These are phyloP conservation scores for Bostrychus sinensis DNA, from an alignment of 2,113 vertebrate genomes.

Conservation along the genomic window DNA sequence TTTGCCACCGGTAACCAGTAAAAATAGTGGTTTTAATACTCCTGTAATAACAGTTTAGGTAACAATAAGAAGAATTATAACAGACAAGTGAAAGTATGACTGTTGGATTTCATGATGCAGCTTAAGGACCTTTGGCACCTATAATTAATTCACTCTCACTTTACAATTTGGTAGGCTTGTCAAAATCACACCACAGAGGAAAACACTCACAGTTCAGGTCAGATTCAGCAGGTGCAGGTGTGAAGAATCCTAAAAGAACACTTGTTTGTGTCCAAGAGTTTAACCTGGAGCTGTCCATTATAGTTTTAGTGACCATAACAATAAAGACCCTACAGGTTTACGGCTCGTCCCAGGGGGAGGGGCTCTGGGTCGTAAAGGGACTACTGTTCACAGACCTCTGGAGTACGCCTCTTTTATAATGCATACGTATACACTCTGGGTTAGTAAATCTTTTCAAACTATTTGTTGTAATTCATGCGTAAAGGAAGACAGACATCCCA, in stretches of 20 bases:
- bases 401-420: not conserved
- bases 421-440: not conserved
- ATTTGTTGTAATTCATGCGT: too few species aligned
- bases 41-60: too few species aligned
- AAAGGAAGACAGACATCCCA: too few species aligned
- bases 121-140: not conserved
- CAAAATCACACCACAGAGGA: not conserved
- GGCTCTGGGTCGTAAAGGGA: constrained; percentile 18
- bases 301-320: constrained; percentile 24
- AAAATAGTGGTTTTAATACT: too few species aligned
- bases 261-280: constrained; percentile 27
- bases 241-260: not conserved
- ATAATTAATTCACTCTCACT: not conserved
- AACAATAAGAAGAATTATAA: not conserved
- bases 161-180: not conserved
- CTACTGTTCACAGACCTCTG: constrained; percentile 18
- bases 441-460: too few species aligned
- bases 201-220: not conserved
- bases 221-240: not conserved
- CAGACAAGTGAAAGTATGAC: not conserved
- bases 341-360: constrained; percentile 27
- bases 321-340: constrained; percentile 45
- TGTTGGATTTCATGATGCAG: not conserved
- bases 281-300: constrained; percentile 29
- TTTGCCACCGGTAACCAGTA: too few species aligned